Evolutionary conservation across 2,888 invertebrate species (phyloP).

Genomic region (Papilio protenor): DNA sequence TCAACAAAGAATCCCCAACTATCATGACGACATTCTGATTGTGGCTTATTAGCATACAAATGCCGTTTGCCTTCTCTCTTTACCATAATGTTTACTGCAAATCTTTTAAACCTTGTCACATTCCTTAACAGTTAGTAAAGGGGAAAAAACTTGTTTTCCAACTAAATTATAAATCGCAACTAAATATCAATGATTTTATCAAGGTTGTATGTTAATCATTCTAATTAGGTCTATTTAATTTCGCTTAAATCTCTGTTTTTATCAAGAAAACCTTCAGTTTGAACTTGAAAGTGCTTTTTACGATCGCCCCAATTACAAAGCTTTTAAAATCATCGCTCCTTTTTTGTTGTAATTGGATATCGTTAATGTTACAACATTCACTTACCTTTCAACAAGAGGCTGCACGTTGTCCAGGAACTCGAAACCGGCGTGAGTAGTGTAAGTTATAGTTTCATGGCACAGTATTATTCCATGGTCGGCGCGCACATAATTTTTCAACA

Average conservation of each 20-base stretch:
- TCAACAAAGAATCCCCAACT: conserved; percentile 35
- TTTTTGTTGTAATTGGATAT: conserved; percentile 7
- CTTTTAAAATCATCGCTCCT: not conserved
- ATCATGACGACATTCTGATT: conserved; percentile 39
- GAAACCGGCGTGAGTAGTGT: conserved; percentile 96
- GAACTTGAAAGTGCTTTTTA: not conserved
- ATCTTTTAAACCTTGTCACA: conserved; percentile 25
- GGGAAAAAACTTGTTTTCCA: conserved; percentile 12
- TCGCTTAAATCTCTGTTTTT: not conserved
- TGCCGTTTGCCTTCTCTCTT: conserved; percentile 29
- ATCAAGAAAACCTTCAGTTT: not conserved
- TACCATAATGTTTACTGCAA: conserved; percentile 25
- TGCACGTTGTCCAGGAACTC: conserved; percentile 95
- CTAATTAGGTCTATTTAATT: not conserved
- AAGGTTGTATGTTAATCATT: conserved; percentile 6
- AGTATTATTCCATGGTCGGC: conserved; percentile 87
- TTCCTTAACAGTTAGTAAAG: conserved; percentile 24
- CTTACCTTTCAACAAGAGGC: conserved; percentile 90
- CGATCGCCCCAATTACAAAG: not conserved
- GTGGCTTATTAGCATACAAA: conserved; percentile 40
- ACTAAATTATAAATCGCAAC: not conserved
- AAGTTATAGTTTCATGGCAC: conserved; percentile 94
- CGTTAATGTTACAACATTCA: conserved; percentile 7
- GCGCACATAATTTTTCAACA: conserved; percentile 93
- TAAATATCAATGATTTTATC: conserved; percentile 6